Conservation (phyloP, 2,888 invertebrate genomes). For the Eumacrocentrus americanus region DNA sequence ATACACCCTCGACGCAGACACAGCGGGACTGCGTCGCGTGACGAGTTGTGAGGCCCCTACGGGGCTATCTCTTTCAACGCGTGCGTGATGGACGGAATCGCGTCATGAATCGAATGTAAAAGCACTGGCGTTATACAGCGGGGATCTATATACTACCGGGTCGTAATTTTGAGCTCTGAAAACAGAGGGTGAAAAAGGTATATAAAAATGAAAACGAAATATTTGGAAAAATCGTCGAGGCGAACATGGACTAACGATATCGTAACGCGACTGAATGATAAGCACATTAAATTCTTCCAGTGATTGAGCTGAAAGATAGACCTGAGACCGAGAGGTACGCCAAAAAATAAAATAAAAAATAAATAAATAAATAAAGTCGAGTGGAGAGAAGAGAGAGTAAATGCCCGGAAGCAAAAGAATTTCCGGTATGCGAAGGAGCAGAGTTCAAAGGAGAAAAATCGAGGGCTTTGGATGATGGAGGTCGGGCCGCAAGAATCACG, state of each 20-base stretch:
- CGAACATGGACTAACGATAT: constrained; percentile 6
- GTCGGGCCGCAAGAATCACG: constrained; percentile 24
- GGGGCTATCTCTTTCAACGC: constrained; percentile 45
- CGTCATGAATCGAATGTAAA: constrained; percentile 35
- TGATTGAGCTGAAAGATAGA: constrained; percentile 5
- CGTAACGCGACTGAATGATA: not conserved
- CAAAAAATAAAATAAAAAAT: constrained; percentile 2
- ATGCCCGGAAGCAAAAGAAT: constrained; percentile 7
- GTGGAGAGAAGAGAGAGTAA: not conserved
- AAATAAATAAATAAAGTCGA: not conserved
- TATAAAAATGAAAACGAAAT: not conserved
- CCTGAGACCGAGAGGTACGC: not conserved
- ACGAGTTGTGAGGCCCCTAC: constrained; percentile 7
- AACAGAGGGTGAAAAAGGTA: not conserved
- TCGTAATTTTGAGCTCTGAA: not conserved
- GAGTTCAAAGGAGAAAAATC: constrained; percentile 17
- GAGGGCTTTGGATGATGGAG: not conserved
- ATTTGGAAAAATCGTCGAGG: constrained; percentile 3
- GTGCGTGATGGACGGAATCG: constrained; percentile 42
- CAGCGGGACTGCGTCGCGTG: constrained; percentile 11
- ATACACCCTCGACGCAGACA: constrained; percentile 5
- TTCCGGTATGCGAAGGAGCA: constrained; percentile 2
- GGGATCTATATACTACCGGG: not conserved
- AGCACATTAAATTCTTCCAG: constrained; percentile 19
- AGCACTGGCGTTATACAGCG: not conserved